Conservation (phyloP, 1,140 invertebrate genomes). For the Lepeophtheirus salmonis region DNA sequence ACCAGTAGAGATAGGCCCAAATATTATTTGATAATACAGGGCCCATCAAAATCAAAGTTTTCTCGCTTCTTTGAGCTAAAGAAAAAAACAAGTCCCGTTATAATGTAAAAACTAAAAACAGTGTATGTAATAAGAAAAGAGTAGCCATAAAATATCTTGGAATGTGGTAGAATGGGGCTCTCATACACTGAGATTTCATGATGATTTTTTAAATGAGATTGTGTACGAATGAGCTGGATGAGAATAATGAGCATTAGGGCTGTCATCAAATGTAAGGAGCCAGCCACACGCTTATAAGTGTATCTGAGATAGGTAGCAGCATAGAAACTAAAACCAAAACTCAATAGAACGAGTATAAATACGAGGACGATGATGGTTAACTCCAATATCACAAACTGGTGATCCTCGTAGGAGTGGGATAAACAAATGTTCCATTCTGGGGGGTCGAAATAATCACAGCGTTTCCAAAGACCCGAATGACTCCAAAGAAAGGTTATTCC, state of each 20-base stretch:
- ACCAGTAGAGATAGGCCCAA: no score
- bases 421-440: neutral
- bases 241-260: neutral
- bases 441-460: neutral
- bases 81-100: neutral
- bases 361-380: neutral
- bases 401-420: neutral
- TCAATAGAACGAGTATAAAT: neutral
- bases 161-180: neutral
- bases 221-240: neutral
- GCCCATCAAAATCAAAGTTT: conserved; percentile 3
- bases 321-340: neutral
- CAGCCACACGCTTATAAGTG: conserved; percentile 5
- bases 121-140: neutral
- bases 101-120: neutral
- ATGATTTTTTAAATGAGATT: conserved; percentile 3
- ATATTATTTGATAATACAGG: neutral
- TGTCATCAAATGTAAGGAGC: neutral
- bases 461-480: conserved; percentile 6
- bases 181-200: neutral
- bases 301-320: neutral
- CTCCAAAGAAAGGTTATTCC: neutral
- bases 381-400: neutral
- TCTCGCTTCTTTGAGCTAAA: neutral
- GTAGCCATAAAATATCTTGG: neutral